phyloP scores from a whole-genome alignment of 2,113 vertebrate species.

The Lucifuga dentata region DNA sequence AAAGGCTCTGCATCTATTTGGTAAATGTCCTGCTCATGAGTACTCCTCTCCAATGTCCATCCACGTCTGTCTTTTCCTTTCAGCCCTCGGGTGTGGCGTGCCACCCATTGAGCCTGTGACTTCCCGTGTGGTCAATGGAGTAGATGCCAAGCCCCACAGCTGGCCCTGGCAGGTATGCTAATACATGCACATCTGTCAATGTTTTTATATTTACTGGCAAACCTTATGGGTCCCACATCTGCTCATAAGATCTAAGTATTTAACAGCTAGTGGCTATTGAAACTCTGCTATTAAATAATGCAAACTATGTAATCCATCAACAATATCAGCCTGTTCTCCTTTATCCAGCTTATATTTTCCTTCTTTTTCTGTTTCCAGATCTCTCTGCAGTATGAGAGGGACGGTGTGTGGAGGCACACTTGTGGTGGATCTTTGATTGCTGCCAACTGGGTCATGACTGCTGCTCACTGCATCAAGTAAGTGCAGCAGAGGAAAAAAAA shows the following conservation, averaged over 20 bases:
- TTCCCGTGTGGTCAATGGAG: constrained; percentile 89
- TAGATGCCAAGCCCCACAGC: constrained; percentile 86
- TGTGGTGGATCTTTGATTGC: constrained; percentile 86
- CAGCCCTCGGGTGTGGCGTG: constrained; percentile 88
- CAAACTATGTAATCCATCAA: background rate
- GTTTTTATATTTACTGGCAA: constrained; percentile 47
- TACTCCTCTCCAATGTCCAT: background rate
- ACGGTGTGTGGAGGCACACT: constrained; percentile 81
- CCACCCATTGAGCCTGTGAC: constrained; percentile 79
- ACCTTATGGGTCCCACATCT: constrained; percentile 46
- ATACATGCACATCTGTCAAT: constrained; percentile 48
- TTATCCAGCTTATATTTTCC: background rate
- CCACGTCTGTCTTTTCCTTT: background rate
- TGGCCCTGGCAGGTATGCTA: constrained; percentile 95
- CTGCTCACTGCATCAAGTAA: constrained; percentile 87
- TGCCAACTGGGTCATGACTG: constrained; percentile 87
- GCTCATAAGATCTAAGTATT: constrained; percentile 17
- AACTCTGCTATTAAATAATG: constrained; percentile 37
- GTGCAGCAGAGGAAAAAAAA: constrained; percentile 32
- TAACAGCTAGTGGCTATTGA: constrained; percentile 16
- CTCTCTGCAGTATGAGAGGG: constrained; percentile 83
- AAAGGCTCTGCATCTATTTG: background rate
- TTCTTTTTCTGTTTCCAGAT: constrained; percentile 65
- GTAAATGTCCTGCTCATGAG: background rate
- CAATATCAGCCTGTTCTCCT: background rate